These are phyloP conservation scores for Chromobotia macracanthus DNA, from an alignment of 2,797 vertebrate species.

Conservation along the genomic window DNA sequence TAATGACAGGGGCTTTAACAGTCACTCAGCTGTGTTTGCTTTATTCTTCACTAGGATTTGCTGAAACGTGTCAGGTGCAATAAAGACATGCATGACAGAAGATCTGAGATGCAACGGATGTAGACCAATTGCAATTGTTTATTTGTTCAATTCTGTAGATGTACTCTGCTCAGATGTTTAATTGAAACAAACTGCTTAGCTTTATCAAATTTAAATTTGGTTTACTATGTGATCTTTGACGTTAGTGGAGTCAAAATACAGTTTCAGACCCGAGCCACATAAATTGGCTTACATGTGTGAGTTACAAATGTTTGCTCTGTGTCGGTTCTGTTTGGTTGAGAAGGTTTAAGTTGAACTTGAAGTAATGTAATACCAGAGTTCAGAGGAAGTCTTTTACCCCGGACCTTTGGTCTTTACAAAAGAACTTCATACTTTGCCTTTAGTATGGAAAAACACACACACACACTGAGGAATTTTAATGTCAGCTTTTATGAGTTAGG, in stretches of 20 bases:
- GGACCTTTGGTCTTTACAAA: slow-evolving; percentile 9
- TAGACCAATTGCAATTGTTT: too few species aligned
- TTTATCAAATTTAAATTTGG: not conserved
- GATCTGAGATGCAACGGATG: not conserved
- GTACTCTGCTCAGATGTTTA: not conserved
- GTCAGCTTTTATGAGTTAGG: slow-evolving; percentile 47
- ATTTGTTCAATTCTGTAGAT: too few species aligned
- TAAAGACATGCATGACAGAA: not conserved
- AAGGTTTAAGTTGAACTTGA: not conserved
- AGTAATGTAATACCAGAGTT: slow-evolving; percentile 3
- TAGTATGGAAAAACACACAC: slow-evolving; percentile 17
- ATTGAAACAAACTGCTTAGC: not conserved
- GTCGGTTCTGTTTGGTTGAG: not conserved
- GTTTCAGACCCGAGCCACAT: not conserved
- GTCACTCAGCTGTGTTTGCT: not conserved
- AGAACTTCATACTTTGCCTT: slow-evolving; percentile 13
- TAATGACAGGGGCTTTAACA: not conserved
- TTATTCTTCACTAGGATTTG: not conserved
- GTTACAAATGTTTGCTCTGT: not conserved
- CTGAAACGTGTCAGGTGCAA: not conserved
- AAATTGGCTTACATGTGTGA: not conserved
- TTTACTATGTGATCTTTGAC: too few species aligned
- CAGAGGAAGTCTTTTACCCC: not conserved
- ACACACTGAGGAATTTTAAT: slow-evolving; percentile 47
- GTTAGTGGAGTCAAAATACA: not conserved